Base-by-base conservation (phyloP, 2,888 invertebrate genomes). In the Crossocerus cetratus region DNA sequence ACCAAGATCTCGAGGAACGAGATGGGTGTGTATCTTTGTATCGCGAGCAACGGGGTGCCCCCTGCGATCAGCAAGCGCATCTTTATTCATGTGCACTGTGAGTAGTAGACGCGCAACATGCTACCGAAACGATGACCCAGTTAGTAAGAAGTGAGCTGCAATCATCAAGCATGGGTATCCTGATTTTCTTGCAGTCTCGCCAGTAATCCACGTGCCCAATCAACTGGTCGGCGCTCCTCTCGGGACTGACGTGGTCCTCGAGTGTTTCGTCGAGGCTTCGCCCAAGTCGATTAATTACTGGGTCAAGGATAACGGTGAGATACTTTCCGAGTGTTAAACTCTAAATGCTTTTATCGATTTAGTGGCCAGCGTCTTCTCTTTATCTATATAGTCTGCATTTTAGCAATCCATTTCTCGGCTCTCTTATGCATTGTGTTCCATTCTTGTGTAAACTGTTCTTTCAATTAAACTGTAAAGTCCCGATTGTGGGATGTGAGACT, bases 281-380 rank as follows among this genome's bases (percentile, higher is more conserved):
- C 97, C 97, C 59, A 96, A 94, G 91, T 95, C 96, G 86, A 97
- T 97, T 92, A 96, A 96, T 92, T 97, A 96, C 91, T 97, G 97
- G 97, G 94, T 95, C 87, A 93, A 94, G 91, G 96, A 96, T 91
- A 94, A 94, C 84, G 96, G 96, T 96, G 92, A 94, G 94, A 65
- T 16, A 44, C 59, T 43, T 60, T 53, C 65, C 13, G 49, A 44
- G 20, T n/a, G 13, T 63, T 58, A 62, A 16, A 32, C 11, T 58
- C 32, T 22, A 5, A 14, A 14, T 54, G 16, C 14, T 56, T 54
- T 13, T 23, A 23, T 56, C n/a, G 3, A 21, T 45, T 18, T 49
- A 13, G 13, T n/a, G n/a, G n/a, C n/a, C n/a, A n/a, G n/a, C n/a
- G n/a, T n/a, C n/a, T n/a, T n/a, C n/a, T n/a, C n/a, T n/a, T n/a